Base-by-base conservation (phyloP, 2,113 vertebrate genomes). In the Dermatemys mawii region DNA sequence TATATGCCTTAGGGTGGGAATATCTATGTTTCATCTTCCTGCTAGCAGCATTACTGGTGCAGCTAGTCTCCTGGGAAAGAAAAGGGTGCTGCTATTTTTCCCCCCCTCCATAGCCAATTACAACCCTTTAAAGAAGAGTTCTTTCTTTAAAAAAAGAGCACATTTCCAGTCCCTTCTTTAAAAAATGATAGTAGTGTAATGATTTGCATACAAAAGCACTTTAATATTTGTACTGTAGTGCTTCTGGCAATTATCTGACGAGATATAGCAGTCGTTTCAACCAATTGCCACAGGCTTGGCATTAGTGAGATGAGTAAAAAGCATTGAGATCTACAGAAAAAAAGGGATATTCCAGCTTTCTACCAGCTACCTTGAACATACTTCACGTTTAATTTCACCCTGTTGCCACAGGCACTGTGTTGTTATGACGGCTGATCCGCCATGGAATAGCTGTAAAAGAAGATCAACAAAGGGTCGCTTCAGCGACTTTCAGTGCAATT, bases 321-420 rank as follows among this genome's bases (percentile, higher is more conserved):
- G 87, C 73, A 9, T 84, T 87, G 63, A 83, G 90, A 93, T 51
- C 53, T 76, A 67, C 38, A 27, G 86, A 50, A 91, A 57, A 86
- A 89, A 95, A 95, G 76, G 92, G 91, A 92, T 94, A 96, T 97
- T 97, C 95, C 92, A 70, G 94, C 92, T 90, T 95, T 73, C 94
- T 91, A 94, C 85, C 94, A 82, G 95, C 88, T 76, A 91, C 96
- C 96, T 93, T 63, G 91, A 97, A 95, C 93, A 97, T 94, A 93
- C 96, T 97, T 98, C 97, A 96, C 91, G 88, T 94, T 96, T 96
- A 94, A 96, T 96, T 95, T 96, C 90, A 88, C 94, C 93, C 88
- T 49, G 46, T 84, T 91, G 95, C 95, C 94, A 95, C 78, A 92
- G 94, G 96, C 89, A 38, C 85, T 48, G 84, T 83, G 95, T 84